Percentiles rank a stretch among this genome's conserved stretches.
Evolutionary conservation across 2,113 vertebrate species (phyloP).

Genomic region (Oryzias melastigma): DNA sequence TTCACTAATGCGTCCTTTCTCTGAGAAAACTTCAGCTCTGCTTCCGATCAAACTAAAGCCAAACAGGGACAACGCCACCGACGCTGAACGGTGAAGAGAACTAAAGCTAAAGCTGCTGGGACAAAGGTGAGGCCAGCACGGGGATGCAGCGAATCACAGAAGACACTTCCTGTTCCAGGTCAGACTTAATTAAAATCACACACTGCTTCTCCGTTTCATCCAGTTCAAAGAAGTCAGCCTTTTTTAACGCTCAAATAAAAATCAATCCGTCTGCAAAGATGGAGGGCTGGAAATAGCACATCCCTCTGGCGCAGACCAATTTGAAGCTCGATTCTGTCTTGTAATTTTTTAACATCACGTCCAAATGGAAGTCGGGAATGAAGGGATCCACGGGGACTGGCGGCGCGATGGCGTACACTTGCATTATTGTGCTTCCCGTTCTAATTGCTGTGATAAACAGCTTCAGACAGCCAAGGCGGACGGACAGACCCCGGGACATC

Average conservation of each 20-base stretch:
- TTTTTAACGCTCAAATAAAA: constrained; percentile 15
- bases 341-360: constrained; percentile 20
- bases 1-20: constrained; percentile 43
- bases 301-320: background rate
- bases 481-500: constrained; percentile 47
- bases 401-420: background rate
- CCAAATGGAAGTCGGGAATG: constrained; percentile 20
- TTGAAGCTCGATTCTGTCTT: constrained; percentile 6
- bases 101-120: constrained; percentile 22
- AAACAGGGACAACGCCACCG: constrained; percentile 40
- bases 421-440: constrained; percentile 5
- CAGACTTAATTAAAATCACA: constrained; percentile 40
- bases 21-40: constrained; percentile 35
- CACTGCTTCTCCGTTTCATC: constrained; percentile 1
- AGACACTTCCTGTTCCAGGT: background rate
- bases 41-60: constrained; percentile 45
- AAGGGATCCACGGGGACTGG: constrained; percentile 6
- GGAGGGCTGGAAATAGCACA: background rate
- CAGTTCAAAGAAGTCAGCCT: constrained; percentile 8
- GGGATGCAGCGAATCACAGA: constrained; percentile 7
- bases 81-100: constrained; percentile 35
- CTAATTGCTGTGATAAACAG: constrained; percentile 55
- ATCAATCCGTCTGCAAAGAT: background rate
- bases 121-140: constrained; percentile 10
- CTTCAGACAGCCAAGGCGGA: constrained; percentile 47